phyloP scores from a whole-genome alignment of 2,113 vertebrate genomes.

The Scomber scombrus region DNA sequence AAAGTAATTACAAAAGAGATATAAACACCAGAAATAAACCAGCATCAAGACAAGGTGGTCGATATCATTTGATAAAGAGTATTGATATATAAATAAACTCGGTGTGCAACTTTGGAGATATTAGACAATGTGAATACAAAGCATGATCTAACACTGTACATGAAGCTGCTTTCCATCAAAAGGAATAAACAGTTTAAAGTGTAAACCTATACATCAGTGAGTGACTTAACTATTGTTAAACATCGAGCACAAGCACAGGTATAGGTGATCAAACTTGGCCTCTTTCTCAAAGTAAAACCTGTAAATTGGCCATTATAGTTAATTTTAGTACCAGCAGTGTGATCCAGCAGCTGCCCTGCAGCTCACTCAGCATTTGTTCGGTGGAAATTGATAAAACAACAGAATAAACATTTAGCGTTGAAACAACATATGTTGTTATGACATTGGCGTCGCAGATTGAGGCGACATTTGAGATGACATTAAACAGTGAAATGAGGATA shows the following conservation, averaged over 20 bases:
- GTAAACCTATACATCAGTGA: constrained; percentile 61
- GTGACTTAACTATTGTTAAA: constrained; percentile 1
- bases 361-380: constrained; percentile 11
- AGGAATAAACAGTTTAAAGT: constrained; percentile 24
- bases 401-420: constrained; percentile 3
- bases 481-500: constrained; percentile 31
- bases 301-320: neutral
- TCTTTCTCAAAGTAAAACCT: constrained; percentile 20
- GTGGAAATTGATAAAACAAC: constrained; percentile 7
- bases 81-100: constrained; percentile 15
- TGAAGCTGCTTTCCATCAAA: constrained; percentile 32
- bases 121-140: constrained; percentile 34
- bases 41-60: constrained; percentile 22
- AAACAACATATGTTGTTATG: constrained; percentile 35
- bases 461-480: constrained; percentile 4
- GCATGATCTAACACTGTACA: constrained; percentile 59
- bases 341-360: neutral
- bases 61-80: neutral
- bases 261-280: neutral
- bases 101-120: constrained; percentile 3
- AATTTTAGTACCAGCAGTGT: constrained; percentile 31
- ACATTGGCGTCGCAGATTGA: constrained; percentile 9
- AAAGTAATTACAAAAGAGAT: constrained; percentile 24
- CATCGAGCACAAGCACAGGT: neutral
- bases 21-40: constrained; percentile 30